Percentiles rank a stretch among this genome's conserved stretches.
Conservation (phyloP, 2,797 vertebrate species). For the Sparidentex hasta region DNA sequence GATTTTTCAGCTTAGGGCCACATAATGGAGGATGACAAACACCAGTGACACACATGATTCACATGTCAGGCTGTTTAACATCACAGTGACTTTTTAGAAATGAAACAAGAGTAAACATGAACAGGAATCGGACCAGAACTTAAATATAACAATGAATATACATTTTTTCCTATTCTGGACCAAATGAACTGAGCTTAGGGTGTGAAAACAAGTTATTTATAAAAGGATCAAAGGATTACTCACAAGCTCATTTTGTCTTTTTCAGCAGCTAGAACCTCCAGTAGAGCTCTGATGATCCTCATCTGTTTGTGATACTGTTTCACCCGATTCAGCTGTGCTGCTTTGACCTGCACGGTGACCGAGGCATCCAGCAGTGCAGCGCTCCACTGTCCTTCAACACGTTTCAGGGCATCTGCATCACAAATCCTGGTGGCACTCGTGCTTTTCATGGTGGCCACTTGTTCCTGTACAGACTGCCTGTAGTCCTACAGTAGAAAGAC, state of each 20-base stretch:
- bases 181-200: no score
- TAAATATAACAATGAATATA: no score
- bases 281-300: conserved; percentile 73
- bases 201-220: no score
- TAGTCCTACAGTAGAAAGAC: conserved; percentile 78
- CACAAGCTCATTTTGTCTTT: conserved; percentile 89
- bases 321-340: conserved; percentile 86
- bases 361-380: conserved; percentile 85
- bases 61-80: no score
- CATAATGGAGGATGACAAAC: no score
- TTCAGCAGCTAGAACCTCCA: conserved; percentile 84
- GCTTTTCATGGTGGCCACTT: conserved; percentile 73
- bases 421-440: conserved; percentile 1
- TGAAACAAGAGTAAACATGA: no score
- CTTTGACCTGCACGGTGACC: conserved; percentile 87
- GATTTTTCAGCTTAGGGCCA: no score
- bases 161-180: no score
- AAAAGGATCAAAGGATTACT: conserved; percentile 72
- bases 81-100: no score
- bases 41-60: no score
- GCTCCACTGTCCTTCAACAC: conserved; percentile 69
- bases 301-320: conserved; percentile 86
- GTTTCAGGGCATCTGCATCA: conserved; percentile 39
- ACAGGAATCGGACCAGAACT: no score
- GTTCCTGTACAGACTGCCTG: conserved; percentile 80